Base-by-base conservation (phyloP, 2,888 invertebrate genomes). In the Tachina lurida region DNA sequence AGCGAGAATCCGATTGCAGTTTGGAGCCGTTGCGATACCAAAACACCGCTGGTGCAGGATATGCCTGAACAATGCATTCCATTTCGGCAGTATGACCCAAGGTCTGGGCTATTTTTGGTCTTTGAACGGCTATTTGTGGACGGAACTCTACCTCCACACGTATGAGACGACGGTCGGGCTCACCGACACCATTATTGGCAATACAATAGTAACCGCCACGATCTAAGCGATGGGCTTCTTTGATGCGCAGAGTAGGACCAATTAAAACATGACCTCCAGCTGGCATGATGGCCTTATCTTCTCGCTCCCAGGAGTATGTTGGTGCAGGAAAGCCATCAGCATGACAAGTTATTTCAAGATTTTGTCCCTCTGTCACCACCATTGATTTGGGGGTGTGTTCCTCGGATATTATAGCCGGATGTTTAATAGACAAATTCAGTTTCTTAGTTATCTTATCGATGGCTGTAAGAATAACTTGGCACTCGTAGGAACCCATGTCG, bases 311-410 rank as follows among this genome's bases (percentile, higher is more conserved):
- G 0, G 94, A 94, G 17, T 95, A 93, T 73, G 94, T 94, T 0
- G 97, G 97, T 88, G 95, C 94, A 0, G 97, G 97, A 90, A 96
- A 97, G 0, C 97, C 97, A 88, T 95, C 95, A 0, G 96, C 96
- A 70, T 95, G 94, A 89, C 97, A 97, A 86, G 95, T 95, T 0
- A 96, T 87, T 88, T 92, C 91, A 10, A 91, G 87, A 19, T 90
- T 90, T 60, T 91, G 89, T 0, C 92, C 92, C 88, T 92, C 92
- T 0, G 89, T 89, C 8, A 92, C 91, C 7, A 89, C 87, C 1
- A 89, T 89, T 63, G 90, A 89, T 75, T 90, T 91, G 4, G 90
- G 89, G 10, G 92, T 92, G 10, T 87, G 88, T 15, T 89, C 89
- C 62, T 91, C 92, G 1, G 90, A 87, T 19, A 93, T 91, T 15